Evolutionary conservation across 2,888 invertebrate species (phyloP).

Genomic region (Thysanoteuthis rhombus): DNA sequence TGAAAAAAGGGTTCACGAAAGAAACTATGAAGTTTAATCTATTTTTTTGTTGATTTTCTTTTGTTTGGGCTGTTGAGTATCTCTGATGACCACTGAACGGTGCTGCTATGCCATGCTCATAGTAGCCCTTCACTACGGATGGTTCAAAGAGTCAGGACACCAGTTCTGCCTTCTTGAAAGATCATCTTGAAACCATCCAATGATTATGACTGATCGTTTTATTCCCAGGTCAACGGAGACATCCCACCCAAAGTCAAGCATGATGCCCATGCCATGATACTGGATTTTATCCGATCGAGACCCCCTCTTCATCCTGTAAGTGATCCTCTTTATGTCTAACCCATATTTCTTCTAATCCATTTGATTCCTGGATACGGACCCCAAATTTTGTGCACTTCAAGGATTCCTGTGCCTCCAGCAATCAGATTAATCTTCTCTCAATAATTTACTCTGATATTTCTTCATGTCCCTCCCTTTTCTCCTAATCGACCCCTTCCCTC

Average conservation of each 20-base stretch:
- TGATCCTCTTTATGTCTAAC: constrained; percentile 29
- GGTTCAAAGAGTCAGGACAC: not conserved
- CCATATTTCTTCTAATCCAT: not conserved
- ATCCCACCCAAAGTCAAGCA: constrained; percentile 83
- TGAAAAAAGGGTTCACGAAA: no score
- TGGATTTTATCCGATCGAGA: constrained; percentile 95
- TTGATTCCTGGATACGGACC: not conserved
- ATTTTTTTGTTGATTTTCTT: no score
- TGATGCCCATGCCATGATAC: constrained; percentile 93
- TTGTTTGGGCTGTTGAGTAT: not conserved
- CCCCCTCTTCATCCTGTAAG: constrained; percentile 87
- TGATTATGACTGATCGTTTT: constrained; percentile 30
- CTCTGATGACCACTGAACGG: not conserved
- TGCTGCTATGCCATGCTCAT: not conserved
- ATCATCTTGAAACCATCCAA: not conserved
- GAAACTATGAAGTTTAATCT: no score
- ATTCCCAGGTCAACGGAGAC: constrained; percentile 78
- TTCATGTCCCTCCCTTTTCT: no score
- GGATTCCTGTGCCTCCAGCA: not conserved
- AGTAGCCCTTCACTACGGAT: not conserved
- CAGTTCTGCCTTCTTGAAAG: not conserved
- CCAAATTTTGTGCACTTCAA: not conserved
- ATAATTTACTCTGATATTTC: no score
- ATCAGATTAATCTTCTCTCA: not conserved
- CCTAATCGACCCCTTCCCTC: no score